phyloP scores from a whole-genome alignment of 2,113 vertebrate genomes.

The Emydocephalus ijimae region DNA sequence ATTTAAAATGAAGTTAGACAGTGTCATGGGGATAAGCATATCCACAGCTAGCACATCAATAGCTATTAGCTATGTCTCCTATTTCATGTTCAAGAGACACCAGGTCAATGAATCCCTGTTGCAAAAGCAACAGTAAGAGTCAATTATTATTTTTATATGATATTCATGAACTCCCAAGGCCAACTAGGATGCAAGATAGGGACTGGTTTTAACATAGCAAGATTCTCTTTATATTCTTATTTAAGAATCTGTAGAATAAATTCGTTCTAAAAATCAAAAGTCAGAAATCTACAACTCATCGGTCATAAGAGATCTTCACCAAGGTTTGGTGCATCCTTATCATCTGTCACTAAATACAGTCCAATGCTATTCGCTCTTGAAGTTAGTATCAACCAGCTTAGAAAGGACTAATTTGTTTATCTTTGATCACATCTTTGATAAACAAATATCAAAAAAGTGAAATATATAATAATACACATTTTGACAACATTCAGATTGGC shows the following conservation, averaged over 20 bases:
- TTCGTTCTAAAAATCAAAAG: background rate
- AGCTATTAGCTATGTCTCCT: background rate
- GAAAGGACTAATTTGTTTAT: background rate
- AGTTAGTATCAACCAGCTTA: background rate
- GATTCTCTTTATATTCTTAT: background rate
- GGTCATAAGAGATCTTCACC: background rate
- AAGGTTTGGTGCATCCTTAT: background rate
- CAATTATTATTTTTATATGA: background rate
- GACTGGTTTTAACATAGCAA: background rate
- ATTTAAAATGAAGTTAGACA: background rate
- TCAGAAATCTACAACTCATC: background rate
- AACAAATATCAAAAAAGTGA: too few relatives aligned
- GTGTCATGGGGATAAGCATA: background rate
- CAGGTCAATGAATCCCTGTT: background rate
- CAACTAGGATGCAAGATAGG: background rate
- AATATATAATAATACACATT: too few relatives aligned
- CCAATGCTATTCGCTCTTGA: background rate
- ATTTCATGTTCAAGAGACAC: background rate
- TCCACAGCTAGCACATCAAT: background rate
- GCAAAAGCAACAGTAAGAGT: background rate
- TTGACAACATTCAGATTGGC: too few relatives aligned
- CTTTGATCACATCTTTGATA: too few relatives aligned
- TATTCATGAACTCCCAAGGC: background rate
- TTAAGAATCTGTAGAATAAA: background rate
- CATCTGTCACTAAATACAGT: background rate